Percentiles rank a stretch among this genome's conserved stretches.
Conservation (phyloP, 2,113 vertebrate species). For the Strigops habroptila region DNA sequence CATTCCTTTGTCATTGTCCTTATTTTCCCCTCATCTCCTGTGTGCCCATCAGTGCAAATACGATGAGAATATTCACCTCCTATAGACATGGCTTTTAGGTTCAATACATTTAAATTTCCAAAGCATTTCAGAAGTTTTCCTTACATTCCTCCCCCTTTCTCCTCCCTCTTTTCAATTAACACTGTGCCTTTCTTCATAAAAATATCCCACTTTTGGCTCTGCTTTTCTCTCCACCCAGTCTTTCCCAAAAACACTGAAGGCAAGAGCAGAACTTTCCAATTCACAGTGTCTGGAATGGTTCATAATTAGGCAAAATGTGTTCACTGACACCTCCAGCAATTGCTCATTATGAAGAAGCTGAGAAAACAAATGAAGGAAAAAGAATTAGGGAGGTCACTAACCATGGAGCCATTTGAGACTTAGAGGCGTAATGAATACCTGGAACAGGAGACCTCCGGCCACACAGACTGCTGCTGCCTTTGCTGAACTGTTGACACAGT, state of each 20-base stretch:
- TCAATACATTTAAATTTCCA: background rate
- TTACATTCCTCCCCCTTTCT: background rate
- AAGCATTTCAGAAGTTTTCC: background rate
- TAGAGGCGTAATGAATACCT: background rate
- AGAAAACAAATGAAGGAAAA: constrained; percentile 20
- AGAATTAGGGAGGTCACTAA: background rate
- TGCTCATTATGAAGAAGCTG: background rate
- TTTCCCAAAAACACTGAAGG: background rate
- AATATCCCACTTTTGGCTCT: background rate
- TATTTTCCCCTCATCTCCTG: background rate
- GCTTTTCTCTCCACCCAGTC: background rate
- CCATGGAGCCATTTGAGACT: background rate
- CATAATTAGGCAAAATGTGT: background rate
- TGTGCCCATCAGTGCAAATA: background rate
- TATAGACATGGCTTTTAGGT: background rate
- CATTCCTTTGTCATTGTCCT: background rate
- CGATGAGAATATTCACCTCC: background rate
- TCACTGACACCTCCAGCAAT: background rate
- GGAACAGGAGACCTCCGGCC: background rate
- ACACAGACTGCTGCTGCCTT: background rate
- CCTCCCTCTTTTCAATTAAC: background rate
- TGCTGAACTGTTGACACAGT: background rate
- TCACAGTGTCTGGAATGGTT: background rate
- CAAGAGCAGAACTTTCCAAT: constrained; percentile 8
- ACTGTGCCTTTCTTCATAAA: background rate